phyloP scores from a whole-genome alignment of 1,140 invertebrate species.

The Dysdera silvatica region DNA sequence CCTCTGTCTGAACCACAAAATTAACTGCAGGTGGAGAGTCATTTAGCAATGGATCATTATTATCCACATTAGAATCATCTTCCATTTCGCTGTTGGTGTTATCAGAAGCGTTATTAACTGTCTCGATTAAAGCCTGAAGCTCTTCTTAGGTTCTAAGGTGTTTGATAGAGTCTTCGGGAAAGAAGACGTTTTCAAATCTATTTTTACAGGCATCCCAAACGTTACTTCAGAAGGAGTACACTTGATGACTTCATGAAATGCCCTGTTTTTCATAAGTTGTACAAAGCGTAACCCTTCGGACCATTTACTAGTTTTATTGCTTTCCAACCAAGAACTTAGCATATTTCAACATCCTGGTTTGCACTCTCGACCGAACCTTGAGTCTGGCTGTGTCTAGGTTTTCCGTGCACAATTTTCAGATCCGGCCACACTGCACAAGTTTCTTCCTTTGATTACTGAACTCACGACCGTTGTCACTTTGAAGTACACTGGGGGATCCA shows the following conservation, averaged over 20 bases:
- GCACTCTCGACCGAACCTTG: constrained; percentile 25
- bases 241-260: constrained; percentile 3
- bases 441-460: constrained; percentile 7
- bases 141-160: constrained; percentile 9
- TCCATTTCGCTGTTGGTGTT: constrained; percentile 7
- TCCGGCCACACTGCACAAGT: constrained; percentile 1
- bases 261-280: constrained; percentile 13
- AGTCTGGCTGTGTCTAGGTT: constrained; percentile 22
- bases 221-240: neutral
- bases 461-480: constrained; percentile 10
- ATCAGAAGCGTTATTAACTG: constrained; percentile 9
- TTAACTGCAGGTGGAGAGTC: neutral
- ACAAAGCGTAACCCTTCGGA: neutral
- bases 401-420: constrained; percentile 27
- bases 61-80: neutral
- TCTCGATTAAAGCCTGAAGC: constrained; percentile 1
- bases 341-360: constrained; percentile 23
- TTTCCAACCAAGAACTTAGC: constrained; percentile 6
- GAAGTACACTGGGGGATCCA: neutral
- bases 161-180: constrained; percentile 6
- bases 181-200: constrained; percentile 4
- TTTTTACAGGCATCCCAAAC: constrained; percentile 5
- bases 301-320: constrained; percentile 9
- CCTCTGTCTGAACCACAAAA: neutral
- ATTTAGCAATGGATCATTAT: constrained; percentile 4